Base-by-base conservation (phyloP, 2,888 invertebrate genomes). In the Cylloceria caligata region DNA sequence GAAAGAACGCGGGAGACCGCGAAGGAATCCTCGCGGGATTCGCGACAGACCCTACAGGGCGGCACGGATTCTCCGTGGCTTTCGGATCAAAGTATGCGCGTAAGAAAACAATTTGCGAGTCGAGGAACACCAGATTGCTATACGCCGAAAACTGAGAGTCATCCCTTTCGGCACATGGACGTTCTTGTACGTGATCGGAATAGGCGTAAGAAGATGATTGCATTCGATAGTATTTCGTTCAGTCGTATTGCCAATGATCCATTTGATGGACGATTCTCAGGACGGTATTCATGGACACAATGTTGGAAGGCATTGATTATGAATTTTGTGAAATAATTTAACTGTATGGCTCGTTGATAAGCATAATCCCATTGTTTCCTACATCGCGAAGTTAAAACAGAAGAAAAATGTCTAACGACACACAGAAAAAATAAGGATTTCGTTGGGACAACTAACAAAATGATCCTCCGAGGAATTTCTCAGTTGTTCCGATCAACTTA, bases 1-100 rank as follows among this genome's bases (percentile, higher is more conserved):
- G 80, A 87, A 80, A 83, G 86, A 80, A 42, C 74, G 73, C 83
- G 13, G 42, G 64, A 34, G n/a, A 16, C 36, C 76, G 81, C 67
- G 81, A 84, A 84, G 85, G 79, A 83, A 85, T 81, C 74, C 76
- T 57, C 27, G 81, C 34, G 36, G 68, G 34, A 1, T 21, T 49
- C 47, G n/a, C 47, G n/a, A 34, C 42, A 19, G 30, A 42, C 52
- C 76, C 67, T 72, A 36, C 39, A 80, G 71, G 64, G 62, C 27
- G 39, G 60, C 72, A 16, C 55, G 30, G 21, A 24, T 16, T 16
- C n/a, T 36, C 11, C 47, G 60, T 30, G 42, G 30, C 45, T 13
- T 11, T 36, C 52, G 60, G 74, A 80, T 75, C 81, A 68, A 77
- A 69, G 76, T 83, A 81, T 80, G 73, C 77, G 21, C 45, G 49